Evolutionary conservation across 1,140 invertebrate species (phyloP).

Genomic region (Ditylenchus dipsaci): DNA sequence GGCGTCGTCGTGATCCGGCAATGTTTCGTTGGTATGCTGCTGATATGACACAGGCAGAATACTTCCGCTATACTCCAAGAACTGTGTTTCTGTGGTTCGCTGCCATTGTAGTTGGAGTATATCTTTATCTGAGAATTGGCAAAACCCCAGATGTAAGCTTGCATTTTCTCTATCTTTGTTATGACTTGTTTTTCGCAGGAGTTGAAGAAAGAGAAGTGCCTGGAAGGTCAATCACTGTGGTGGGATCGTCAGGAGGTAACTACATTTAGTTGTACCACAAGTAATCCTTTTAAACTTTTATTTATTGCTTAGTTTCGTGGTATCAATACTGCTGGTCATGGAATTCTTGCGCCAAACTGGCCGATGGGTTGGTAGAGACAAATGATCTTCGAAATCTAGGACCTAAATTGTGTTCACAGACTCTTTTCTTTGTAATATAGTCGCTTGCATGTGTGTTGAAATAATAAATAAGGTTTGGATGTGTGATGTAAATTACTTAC

Average conservation of each 20-base stretch:
- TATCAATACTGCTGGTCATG: too few relatives aligned
- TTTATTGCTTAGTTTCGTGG: too few relatives aligned
- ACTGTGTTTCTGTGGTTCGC: constrained; percentile 52
- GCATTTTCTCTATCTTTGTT: constrained; percentile 1
- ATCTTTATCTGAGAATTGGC: constrained; percentile 34
- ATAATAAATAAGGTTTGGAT: neutral
- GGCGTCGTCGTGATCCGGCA: constrained; percentile 56
- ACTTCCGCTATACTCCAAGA: constrained; percentile 50
- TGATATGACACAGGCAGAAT: constrained; percentile 56
- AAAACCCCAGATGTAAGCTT: neutral
- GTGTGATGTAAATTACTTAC: too few relatives aligned
- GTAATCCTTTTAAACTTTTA: too few relatives aligned
- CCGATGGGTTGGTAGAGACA: too few relatives aligned
- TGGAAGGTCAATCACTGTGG: constrained; percentile 52
- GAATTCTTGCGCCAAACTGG: too few relatives aligned
- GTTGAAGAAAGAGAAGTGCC: constrained; percentile 40
- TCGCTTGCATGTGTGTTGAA: too few relatives aligned
- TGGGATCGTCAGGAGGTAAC: constrained; percentile 45
- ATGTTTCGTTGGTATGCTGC: constrained; percentile 58
- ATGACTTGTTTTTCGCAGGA: constrained; percentile 42
- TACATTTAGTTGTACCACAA: too few relatives aligned
- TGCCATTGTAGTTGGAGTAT: constrained; percentile 38
- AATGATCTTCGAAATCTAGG: too few relatives aligned
- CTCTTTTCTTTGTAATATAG: too few relatives aligned
- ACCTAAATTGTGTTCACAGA: too few relatives aligned